These are phyloP conservation scores for Polyommatus icarus DNA, from an alignment of 2,888 invertebrate species.

Conservation along the genomic window DNA sequence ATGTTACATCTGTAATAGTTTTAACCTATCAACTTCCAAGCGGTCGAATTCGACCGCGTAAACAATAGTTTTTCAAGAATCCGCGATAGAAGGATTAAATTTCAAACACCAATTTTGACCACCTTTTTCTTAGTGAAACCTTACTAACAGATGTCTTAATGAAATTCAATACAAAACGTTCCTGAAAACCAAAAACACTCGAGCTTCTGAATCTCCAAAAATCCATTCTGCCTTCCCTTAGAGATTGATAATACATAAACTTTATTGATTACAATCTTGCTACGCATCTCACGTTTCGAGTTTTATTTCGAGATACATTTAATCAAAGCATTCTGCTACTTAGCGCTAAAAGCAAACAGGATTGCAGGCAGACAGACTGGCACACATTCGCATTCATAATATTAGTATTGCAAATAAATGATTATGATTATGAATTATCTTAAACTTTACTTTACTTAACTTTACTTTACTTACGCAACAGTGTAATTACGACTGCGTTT, in stretches of 20 bases:
- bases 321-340: neutral
- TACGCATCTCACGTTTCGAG: conserved; percentile 7
- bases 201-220: neutral
- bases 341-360: neutral
- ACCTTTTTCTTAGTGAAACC: neutral
- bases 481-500: no score
- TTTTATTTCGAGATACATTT: neutral
- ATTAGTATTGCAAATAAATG: no score
- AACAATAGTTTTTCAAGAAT: no score
- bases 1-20: no score
- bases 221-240: neutral
- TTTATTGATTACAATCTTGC: conserved; percentile 5
- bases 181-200: neutral
- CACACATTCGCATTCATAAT: no score
- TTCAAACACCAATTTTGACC: no score
- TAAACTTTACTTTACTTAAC: no score
- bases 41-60: no score
- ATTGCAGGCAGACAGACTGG: neutral
- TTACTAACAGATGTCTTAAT: neutral
- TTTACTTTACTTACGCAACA: no score
- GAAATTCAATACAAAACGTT: neutral
- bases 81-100: no score
- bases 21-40: no score
- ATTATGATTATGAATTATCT: no score
- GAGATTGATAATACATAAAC: neutral